Evolutionary conservation across 2,888 invertebrate species (phyloP), one percentile per base, ranked within the genome.

Genomic region (Tetheella fluctuosa): DNA sequence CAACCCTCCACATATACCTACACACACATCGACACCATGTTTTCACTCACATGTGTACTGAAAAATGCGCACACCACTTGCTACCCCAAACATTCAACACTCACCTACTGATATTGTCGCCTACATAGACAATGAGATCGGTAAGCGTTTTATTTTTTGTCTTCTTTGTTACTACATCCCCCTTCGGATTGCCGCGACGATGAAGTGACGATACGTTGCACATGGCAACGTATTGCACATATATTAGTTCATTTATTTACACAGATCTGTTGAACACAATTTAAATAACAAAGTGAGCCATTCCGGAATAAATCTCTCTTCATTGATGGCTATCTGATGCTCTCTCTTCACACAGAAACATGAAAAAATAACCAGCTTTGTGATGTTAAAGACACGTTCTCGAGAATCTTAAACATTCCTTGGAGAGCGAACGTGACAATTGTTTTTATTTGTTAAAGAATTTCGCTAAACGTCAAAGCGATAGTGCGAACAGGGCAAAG

Each of bases 131-230:
- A 91, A 89, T 88, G 81, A 80, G 71, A 79, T 75, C 77, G 76
- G 71, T 89, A 91, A 92, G 89, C 90, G 88, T 86, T 90, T 91
- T 90, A 90, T 77, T 86, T 91, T 89, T 90, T 88, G 82, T 86
- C 79, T 82, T 79, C 81, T 86, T 88, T 89, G 83, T 85, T 69
- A 69, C 64, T 68, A 70, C 71, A 75, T 74, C 79, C 85, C 88
- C 84, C 80, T 76, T 70, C 68, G 68, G 65, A 68, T 72, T 77
- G 75, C 75, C 71, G n/a, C 74, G 79, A 71, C 55, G 20, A 34
- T 37, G 34, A 48, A 20, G 73, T 76, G 80, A 80, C 71, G 79
- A 82, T 75, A 74, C 69, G 74, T 69, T 59, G n/a, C 25, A 62
- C 37, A 17, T 55, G n/a, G 55, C 34, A 48, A 58, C 68, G 59